A percentile compares a stretch with the other conserved stretches of the same genome.
phyloP scores from a whole-genome alignment of 2,888 invertebrate genomes.

The Neoaliturus tenellus region DNA sequence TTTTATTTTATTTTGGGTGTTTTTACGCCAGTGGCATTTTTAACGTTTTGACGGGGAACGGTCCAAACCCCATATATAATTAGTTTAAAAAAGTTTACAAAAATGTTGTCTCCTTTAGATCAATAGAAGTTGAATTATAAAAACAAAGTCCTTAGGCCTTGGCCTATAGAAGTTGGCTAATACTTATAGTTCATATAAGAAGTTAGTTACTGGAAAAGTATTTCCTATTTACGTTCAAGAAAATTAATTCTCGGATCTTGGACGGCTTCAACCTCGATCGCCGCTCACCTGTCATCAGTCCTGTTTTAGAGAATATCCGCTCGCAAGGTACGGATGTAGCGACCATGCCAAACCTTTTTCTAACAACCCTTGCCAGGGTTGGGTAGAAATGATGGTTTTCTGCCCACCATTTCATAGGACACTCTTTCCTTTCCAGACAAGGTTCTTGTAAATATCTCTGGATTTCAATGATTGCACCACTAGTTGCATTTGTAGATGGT shows the following conservation, averaged over 20 bases:
- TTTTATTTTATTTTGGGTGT: too few species aligned
- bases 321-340: conserved; percentile 57
- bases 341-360: conserved; percentile 50
- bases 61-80: too few species aligned
- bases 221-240: conserved; percentile 50
- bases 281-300: conserved; percentile 27
- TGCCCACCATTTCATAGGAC: conserved; percentile 53
- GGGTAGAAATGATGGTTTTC: conserved; percentile 51
- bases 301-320: conserved; percentile 57
- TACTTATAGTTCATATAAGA: neutral
- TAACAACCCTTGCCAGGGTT: neutral
- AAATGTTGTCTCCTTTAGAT: too few species aligned
- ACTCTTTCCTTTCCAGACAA: neutral
- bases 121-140: too few species aligned
- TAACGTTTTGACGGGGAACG: too few species aligned
- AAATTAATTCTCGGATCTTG: conserved; percentile 48
- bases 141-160: too few species aligned
- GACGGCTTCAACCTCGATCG: conserved; percentile 12
- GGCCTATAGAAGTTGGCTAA: too few species aligned
- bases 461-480: conserved; percentile 43
- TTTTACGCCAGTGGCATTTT: too few species aligned
- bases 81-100: too few species aligned
- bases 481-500: conserved; percentile 1
- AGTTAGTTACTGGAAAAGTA: conserved; percentile 35
- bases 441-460: conserved; percentile 50